Evolutionary conservation across 2,797 vertebrate genomes (phyloP), one percentile per base, ranked within the genome.

Genomic region (Hippoglossus hippoglossus): DNA sequence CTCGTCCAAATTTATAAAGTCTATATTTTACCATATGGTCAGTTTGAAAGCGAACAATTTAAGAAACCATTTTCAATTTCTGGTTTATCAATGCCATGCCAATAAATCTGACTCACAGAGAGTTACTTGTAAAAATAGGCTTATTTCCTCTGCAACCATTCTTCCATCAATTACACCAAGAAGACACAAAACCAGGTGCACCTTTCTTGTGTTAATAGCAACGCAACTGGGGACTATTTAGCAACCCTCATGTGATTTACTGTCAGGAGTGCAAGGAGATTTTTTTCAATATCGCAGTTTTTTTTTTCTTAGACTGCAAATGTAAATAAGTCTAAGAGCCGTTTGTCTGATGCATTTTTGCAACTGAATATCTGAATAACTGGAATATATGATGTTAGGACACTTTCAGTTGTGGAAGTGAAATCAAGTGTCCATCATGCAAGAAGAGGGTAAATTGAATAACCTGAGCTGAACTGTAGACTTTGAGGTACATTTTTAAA

Each of bases 81-180:
- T n/a, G 15, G 11, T 12, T 55, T 63, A 26, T 67, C 34, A 3
- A 69, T 64, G n/a, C n/a, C n/a, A n/a, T n/a, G n/a, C 18, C 28
- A 44, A 15, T 31, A 13, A 24, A 31, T 31, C 28, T 8, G 28
- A 8, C 31, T 71, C 12, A 41, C 39, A 3, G 4, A 15, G 15
- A 41, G 15, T 15, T 12, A 41, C 13, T 41, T 3, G 39, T 12
- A 15, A 15, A 41, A 41, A 41, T 41, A 41, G 39, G 39, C 39
- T 41, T 41, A 11, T 41, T 41, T 41, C 11, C 39, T 41, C 39
- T 41, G 49, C 67, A 36, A 31, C 18, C 26, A 53, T 62, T 54
- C n/a, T 22, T 46, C 16, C 18, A 11, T 71, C 57, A 4, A 63
- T 63, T 54, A 54, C 55, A 66, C 41, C 24, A 49, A n/a, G 11